A percentile compares a stretch with the other conserved stretches of the same genome.
phyloP scores from a whole-genome alignment of 1,140 invertebrate species.

The Cotesia glomerata region DNA sequence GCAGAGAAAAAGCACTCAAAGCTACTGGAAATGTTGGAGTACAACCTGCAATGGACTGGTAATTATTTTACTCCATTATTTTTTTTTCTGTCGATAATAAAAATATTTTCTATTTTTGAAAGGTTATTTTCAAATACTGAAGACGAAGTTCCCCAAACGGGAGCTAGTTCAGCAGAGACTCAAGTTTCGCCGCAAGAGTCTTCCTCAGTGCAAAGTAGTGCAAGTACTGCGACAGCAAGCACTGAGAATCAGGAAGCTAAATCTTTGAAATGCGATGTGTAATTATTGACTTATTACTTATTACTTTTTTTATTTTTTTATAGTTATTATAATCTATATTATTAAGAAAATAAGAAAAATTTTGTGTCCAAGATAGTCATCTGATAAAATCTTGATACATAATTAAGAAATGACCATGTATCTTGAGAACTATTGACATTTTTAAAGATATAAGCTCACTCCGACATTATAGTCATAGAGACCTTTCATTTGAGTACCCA shows the following conservation, averaged over 20 bases:
- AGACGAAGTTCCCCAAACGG: constrained; percentile 60
- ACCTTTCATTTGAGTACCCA: too few species aligned
- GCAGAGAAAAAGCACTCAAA: not conserved
- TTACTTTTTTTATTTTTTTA: not conserved
- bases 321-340: too few species aligned
- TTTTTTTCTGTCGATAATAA: constrained; percentile 16
- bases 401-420: too few species aligned
- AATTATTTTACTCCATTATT: constrained; percentile 40
- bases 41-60: constrained; percentile 13
- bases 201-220: constrained; percentile 35
- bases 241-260: constrained; percentile 67
- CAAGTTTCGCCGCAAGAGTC: constrained; percentile 47
- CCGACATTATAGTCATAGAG: too few species aligned
- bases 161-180: constrained; percentile 36
- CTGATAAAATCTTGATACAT: too few species aligned
- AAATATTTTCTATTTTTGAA: constrained; percentile 29
- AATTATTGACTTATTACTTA: constrained; percentile 46
- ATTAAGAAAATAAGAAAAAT: too few species aligned
- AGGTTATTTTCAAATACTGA: constrained; percentile 76
- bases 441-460: too few species aligned
- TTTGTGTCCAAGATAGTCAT: too few species aligned
- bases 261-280: constrained; percentile 90
- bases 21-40: constrained; percentile 1
- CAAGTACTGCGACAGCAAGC: constrained; percentile 45
- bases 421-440: too few species aligned